Evolutionary conservation across 2,113 vertebrate genomes (phyloP), one percentile per base, ranked within the genome.

Genomic region (Bucco capensis): DNA sequence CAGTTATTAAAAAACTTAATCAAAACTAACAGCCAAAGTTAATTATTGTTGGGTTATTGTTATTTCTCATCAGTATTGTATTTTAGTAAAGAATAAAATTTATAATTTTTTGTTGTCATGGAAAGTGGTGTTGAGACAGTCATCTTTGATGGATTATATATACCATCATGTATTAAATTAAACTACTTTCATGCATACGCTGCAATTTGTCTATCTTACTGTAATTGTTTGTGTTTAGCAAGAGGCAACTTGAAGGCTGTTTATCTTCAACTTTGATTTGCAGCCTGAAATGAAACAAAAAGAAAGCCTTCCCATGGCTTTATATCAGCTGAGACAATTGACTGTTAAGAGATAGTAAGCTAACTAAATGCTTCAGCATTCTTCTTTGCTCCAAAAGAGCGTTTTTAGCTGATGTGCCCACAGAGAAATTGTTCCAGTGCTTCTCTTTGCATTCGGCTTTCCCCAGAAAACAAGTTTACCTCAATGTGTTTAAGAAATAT

Each of bases 181-280:
- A 89, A 78, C 53, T 64, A 15, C 35, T 84, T 79, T 33, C 62
- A 21, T 40, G 47, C 38, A 65, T 44, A 21, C 25, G 21, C 37
- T 47, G 13, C 14, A 87, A 46, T 70, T 89, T 93, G 35, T 65
- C 57, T 69, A 11, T 78, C 46, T 89, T 93, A 37, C 37, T 27
- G n/a, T 56, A 89, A 60, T 53, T 76, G 23, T 84, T 86, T 88
- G 62, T 85, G 46, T 72, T 82, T 60, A 50, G 53, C 46, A 83
- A 94, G 78, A 91, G 62, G 75, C 22, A 62, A n/a, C 54, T 69
- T 89, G 67, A 85, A 91, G 53, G 53, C 25, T 89, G 85, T 85
- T 95, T 91, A 79, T 57, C 54, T 88, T 76, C 49, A 76, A 62
- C 44, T 83, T 74, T 65, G 57, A 89, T 84, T 70, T 92, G n/a